phyloP scores from a whole-genome alignment of 2,113 vertebrate species.

The Oreotragus oreotragus region DNA sequence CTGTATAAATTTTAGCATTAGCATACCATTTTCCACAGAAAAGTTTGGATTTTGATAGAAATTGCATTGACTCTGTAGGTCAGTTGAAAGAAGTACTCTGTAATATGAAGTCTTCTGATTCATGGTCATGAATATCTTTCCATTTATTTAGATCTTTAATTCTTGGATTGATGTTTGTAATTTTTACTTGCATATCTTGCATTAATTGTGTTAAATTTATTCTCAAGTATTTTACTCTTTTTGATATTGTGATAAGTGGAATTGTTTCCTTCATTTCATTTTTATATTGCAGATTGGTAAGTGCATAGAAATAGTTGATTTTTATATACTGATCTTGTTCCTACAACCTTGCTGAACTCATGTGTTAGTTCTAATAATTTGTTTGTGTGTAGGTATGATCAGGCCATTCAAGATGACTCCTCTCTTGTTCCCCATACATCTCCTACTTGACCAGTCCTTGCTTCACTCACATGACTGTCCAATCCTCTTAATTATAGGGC shows the following conservation, averaged over 20 bases:
- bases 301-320: background rate
- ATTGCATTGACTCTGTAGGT: background rate
- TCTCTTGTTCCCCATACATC: too few species aligned
- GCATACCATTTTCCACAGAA: background rate
- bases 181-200: background rate
- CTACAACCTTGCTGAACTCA: background rate
- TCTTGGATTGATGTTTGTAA: background rate
- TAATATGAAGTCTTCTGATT: background rate
- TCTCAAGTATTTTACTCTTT: background rate
- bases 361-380: background rate
- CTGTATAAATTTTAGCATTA: background rate
- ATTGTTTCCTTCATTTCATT: background rate
- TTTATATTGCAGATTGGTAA: background rate
- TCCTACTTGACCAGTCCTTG: background rate
- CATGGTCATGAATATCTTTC: background rate
- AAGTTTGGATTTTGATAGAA: background rate
- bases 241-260: background rate
- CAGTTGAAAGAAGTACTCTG: background rate
- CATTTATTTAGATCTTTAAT: background rate
- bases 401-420: background rate
- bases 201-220: background rate
- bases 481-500: background rate
- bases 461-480: background rate
- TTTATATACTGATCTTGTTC: background rate
- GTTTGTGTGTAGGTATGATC: background rate